Conservation (phyloP, 2,797 vertebrate species). For the Scleropages formosus region DNA sequence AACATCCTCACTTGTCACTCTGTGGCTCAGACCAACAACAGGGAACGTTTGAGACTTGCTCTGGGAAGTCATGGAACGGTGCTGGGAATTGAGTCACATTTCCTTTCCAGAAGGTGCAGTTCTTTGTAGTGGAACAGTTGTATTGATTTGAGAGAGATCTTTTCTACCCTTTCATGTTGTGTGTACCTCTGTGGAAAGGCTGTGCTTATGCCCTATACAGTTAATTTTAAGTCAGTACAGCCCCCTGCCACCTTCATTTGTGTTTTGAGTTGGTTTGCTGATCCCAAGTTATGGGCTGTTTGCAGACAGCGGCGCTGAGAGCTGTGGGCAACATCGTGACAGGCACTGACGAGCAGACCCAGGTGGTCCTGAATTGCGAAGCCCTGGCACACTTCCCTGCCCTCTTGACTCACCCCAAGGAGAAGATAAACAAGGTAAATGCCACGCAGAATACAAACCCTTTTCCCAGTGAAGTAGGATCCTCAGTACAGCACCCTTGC, state of each 20-base stretch:
- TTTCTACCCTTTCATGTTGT: neutral
- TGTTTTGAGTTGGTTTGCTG: too few relatives aligned
- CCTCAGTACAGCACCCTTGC: constrained; percentile 53
- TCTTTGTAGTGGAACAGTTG: neutral
- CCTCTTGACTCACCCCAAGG: constrained; percentile 96
- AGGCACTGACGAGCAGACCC: constrained; percentile 97
- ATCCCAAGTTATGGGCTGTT: constrained; percentile 1
- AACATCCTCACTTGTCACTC: neutral
- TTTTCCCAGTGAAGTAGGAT: constrained; percentile 44
- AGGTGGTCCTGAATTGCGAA: constrained; percentile 97
- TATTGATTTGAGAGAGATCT: too few relatives aligned
- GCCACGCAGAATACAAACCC: neutral
- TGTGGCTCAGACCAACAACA: neutral
- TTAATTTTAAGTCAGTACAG: neutral
- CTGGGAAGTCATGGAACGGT: neutral
- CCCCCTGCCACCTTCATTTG: too few relatives aligned
- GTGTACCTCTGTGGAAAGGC: neutral
- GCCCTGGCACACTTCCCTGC: constrained; percentile 94
- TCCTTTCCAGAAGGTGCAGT: neutral
- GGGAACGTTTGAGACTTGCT: neutral
- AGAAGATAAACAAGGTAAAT: constrained; percentile 98
- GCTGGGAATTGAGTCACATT: neutral
- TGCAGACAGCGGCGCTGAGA: constrained; percentile 91
- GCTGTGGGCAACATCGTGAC: constrained; percentile 99
- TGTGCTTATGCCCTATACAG: too few relatives aligned